Conservation (phyloP, 2,888 invertebrate species). For the Eristalis tenax region DNA sequence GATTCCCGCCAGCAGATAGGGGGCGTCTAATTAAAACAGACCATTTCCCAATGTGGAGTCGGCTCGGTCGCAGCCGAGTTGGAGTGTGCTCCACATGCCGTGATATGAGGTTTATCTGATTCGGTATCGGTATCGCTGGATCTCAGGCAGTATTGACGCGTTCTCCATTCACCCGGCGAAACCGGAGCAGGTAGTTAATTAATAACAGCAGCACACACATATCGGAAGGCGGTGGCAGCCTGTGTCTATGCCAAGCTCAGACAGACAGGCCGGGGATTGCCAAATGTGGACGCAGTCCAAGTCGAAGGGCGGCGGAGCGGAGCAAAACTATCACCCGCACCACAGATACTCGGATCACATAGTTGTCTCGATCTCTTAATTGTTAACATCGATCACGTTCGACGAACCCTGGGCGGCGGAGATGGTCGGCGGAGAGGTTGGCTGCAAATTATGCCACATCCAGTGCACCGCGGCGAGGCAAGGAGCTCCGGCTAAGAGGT, state of each 20-base stretch:
- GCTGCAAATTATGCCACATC: constrained; percentile 54
- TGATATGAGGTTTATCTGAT: constrained; percentile 64
- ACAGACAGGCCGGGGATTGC: constrained; percentile 24
- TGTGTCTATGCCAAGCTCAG: constrained; percentile 21
- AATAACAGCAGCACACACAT: constrained; percentile 50
- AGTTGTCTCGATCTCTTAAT: constrained; percentile 66
- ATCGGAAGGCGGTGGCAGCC: constrained; percentile 30
- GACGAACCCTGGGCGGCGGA: constrained; percentile 28
- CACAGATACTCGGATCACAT: constrained; percentile 28
- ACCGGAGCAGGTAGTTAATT: constrained; percentile 58
- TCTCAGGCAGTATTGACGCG: constrained; percentile 47
- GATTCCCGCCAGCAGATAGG: constrained; percentile 60
- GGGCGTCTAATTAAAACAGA: constrained; percentile 66
- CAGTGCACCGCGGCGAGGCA: constrained; percentile 32
- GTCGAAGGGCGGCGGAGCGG: constrained; percentile 7
- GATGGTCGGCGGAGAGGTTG: background rate
- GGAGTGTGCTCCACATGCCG: constrained; percentile 29
- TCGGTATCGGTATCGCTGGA: constrained; percentile 43
- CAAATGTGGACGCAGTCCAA: constrained; percentile 48
- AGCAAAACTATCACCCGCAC: constrained; percentile 52
- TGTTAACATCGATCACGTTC: constrained; percentile 71
- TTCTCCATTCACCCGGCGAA: constrained; percentile 36
- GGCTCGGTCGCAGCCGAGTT: background rate
- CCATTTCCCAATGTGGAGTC: constrained; percentile 40
- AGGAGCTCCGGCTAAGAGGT: constrained; percentile 14